Evolutionary conservation across 2,113 vertebrate species (phyloP).

Genomic region (Isurus oxyrinchus): DNA sequence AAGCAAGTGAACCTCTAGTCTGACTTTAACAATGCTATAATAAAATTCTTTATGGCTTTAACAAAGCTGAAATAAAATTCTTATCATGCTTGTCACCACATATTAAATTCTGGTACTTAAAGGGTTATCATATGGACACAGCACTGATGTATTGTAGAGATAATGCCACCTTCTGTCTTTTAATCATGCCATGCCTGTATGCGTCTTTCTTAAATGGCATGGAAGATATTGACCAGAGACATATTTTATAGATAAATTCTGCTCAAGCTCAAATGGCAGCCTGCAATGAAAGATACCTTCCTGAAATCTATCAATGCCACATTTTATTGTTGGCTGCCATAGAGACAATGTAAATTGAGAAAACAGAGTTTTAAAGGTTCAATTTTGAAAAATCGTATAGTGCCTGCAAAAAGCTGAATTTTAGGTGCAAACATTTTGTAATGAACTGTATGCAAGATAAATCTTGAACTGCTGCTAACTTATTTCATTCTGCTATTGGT

Average conservation of each 20-base stretch:
- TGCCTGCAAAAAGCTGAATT: neutral
- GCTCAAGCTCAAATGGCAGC: neutral
- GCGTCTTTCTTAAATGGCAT: neutral
- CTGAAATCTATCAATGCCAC: conserved; percentile 16
- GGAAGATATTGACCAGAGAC: neutral
- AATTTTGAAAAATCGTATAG: neutral
- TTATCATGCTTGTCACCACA: neutral
- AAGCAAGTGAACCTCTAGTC: neutral
- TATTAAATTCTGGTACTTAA: neutral
- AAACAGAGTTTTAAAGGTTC: neutral
- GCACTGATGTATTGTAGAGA: neutral
- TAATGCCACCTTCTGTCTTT: neutral
- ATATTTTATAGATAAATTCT: neutral
- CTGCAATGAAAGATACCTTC: conserved; percentile 17
- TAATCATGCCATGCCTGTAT: neutral
- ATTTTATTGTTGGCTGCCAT: conserved; percentile 27
- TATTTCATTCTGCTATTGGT: neutral
- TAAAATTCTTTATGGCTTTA: neutral
- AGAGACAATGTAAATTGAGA: neutral
- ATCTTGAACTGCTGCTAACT: neutral
- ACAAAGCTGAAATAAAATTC: neutral
- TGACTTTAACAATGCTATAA: neutral
- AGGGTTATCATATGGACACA: neutral
- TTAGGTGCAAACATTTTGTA: neutral
- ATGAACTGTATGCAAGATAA: neutral